Evolutionary conservation across 2,888 invertebrate genomes (phyloP).

Genomic region (Pollenia griseotomentosa): DNA sequence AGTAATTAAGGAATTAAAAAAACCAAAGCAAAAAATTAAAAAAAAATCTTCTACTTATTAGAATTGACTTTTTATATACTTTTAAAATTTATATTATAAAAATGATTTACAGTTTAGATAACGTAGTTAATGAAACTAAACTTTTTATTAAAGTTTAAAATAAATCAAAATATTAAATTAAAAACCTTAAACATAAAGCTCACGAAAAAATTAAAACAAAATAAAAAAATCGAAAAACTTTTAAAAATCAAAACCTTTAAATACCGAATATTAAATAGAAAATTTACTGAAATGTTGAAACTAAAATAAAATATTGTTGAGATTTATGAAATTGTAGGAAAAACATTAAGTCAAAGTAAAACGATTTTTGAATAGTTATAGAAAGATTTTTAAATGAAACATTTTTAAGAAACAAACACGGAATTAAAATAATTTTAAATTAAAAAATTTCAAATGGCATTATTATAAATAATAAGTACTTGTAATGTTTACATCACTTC

Average conservation of each 20-base stretch:
- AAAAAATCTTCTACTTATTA: constrained; percentile 34
- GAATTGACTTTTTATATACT: constrained; percentile 68
- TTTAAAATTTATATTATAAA: constrained; percentile 13
- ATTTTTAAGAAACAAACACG: constrained; percentile 38
- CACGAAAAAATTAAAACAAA: background rate
- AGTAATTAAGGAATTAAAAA: constrained; percentile 54
- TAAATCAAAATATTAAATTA: constrained; percentile 37
- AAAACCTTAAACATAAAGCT: background rate
- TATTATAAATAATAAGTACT: constrained; percentile 9
- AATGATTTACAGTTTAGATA: constrained; percentile 26
- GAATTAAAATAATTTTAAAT: constrained; percentile 44
- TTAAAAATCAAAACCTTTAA: constrained; percentile 31
- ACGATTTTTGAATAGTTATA: constrained; percentile 70
- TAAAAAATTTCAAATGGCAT: background rate
- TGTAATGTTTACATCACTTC: background rate
- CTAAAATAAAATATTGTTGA: constrained; percentile 62
- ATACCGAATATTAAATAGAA: constrained; percentile 21
- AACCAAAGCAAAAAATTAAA: constrained; percentile 42
- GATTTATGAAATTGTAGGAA: constrained; percentile 62
- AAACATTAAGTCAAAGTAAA: constrained; percentile 26
- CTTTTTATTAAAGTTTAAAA: constrained; percentile 51
- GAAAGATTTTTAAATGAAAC: constrained; percentile 57
- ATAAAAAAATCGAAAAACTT: constrained; percentile 1
- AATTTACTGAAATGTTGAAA: constrained; percentile 63
- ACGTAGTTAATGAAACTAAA: constrained; percentile 38